phyloP scores from a whole-genome alignment of 92 coral and sea anemone genomes.

The Actinernus sp. region DNA sequence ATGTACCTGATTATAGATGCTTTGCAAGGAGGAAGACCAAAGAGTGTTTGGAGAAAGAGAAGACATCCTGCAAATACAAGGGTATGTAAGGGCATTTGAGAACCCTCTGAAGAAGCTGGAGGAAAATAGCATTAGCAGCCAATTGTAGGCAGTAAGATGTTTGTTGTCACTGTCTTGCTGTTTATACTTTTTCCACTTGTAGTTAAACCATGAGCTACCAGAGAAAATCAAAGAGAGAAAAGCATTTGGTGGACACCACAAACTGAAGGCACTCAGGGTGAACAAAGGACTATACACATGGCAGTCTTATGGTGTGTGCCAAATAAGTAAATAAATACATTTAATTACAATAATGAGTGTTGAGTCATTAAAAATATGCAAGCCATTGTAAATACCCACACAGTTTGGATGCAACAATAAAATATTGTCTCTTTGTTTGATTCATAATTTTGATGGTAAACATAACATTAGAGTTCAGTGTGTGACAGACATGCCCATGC shows the following conservation, averaged over 20 bases:
- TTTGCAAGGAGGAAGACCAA: conserved; percentile 76
- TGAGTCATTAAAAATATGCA: no score
- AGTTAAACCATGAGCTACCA: conserved; percentile 81
- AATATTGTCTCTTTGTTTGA: no score
- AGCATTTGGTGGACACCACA: conserved; percentile 95
- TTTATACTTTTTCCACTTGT: not conserved
- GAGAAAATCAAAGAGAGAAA: conserved; percentile 85
- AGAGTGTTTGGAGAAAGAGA: conserved; percentile 92
- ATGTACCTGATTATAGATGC: conserved; percentile 17
- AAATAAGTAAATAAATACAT: no score
- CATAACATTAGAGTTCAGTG: no score
- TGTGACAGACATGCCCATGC: no score
- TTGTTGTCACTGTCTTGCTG: not conserved
- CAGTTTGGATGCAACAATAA: no score
- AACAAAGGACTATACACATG: conserved; percentile 74
- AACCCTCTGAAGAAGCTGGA: no score
- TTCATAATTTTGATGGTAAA: no score
- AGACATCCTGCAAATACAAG: conserved; percentile 91
- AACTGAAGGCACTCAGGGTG: conserved; percentile 79
- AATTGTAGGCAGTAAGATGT: not conserved
- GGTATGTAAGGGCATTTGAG: conserved; percentile 37
- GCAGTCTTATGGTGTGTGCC: conserved; percentile 82
- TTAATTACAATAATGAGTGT: no score
- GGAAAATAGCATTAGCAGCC: no score
- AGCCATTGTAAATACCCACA: no score